Evolutionary conservation across 2,888 invertebrate genomes (phyloP), one percentile per base, ranked within the genome.

Genomic region (Kuschelorhynchus macadamiae): DNA sequence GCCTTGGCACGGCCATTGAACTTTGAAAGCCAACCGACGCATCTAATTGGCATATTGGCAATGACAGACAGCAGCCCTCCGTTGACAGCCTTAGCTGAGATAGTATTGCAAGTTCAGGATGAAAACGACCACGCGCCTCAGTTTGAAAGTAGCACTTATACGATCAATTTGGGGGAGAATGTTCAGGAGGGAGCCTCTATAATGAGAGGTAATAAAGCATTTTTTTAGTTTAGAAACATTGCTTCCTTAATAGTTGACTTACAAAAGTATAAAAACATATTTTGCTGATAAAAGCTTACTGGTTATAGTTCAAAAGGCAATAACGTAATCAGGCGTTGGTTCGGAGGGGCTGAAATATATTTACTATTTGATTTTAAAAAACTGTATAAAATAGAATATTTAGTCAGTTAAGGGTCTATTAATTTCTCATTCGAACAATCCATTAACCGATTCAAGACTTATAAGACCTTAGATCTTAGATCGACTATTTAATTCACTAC

Each of bases 61-160:
- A 88, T 92, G 80, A 92, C 92, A 0, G 87, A 89, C 73, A 88
- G 90, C 8, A 91, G 89, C 73, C 93, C 93, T 11, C 88, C 92
- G 1, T 81, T 92, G 25, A 91, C 90, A 16, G 88, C 89, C 8
- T 85, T 92, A 74, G 88, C 90, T 14, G 88, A 90, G 82, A 90
- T 96, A 67, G 86, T 88, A 3, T 85, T 97, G 61, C 91, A 92
- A 83, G 92, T 97, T 65, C 87, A 93, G 71, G 97, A 97, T 82
- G 92, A 93, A 73, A 97, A 97, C 83, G 96, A 97, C 83, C 94
- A 96, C 83, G 88, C 90, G 53, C 97, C 97, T 0, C 86, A 88
- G 73, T 96, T 97, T 83, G 94, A 96, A 82, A 93, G 92, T 78
- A 90, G 88, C 79, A 91, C 92, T 0, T 97, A 96, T 84, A 87